These are phyloP conservation scores for Silurus glanis DNA, from an alignment of 2,113 vertebrate genomes.

Conservation along the genomic window DNA sequence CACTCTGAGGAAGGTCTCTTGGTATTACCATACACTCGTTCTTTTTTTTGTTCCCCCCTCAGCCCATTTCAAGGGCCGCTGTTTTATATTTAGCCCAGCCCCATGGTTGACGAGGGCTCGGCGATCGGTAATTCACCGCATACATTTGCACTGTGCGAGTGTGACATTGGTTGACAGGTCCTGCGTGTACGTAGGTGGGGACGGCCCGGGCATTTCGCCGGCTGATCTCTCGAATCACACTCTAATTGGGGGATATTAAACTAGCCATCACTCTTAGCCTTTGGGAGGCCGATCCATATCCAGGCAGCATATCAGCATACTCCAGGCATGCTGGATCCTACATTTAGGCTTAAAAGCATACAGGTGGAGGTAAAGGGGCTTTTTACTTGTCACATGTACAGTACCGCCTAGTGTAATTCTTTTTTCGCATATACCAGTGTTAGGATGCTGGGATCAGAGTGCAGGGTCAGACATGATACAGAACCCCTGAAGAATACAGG, in stretches of 20 bases:
- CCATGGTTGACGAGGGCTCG: slow-evolving; percentile 46
- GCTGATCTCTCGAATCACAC: slow-evolving; percentile 69
- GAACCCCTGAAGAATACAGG: too few species aligned
- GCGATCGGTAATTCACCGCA: slow-evolving; percentile 61
- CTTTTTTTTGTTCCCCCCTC: slow-evolving; percentile 35
- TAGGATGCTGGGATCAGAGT: too few species aligned
- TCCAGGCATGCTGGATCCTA: slow-evolving; percentile 9
- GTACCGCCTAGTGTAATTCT: too few species aligned
- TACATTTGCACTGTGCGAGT: slow-evolving; percentile 58
- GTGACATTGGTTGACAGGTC: slow-evolving; percentile 67
- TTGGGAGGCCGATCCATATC: slow-evolving; percentile 72
- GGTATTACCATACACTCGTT: slow-evolving; percentile 54
- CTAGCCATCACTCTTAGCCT: slow-evolving; percentile 72
- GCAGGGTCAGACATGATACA: too few species aligned
- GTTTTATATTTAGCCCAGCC: slow-evolving; percentile 64
- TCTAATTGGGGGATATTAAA: slow-evolving; percentile 77
- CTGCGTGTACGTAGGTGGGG: slow-evolving; percentile 61
- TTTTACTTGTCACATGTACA: too few species aligned
- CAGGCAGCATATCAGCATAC: slow-evolving; percentile 61
- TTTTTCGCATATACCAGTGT: too few species aligned
- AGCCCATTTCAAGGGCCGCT: slow-evolving; percentile 52
- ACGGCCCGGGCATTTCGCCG: slow-evolving; percentile 61
- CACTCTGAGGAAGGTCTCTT: slow-evolving; percentile 49
- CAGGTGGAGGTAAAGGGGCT: background rate
- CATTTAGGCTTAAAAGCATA: background rate